These are phyloP conservation scores for Ivindomyrus marchei DNA, from an alignment of 2,113 vertebrate species.

Conservation along the genomic window DNA sequence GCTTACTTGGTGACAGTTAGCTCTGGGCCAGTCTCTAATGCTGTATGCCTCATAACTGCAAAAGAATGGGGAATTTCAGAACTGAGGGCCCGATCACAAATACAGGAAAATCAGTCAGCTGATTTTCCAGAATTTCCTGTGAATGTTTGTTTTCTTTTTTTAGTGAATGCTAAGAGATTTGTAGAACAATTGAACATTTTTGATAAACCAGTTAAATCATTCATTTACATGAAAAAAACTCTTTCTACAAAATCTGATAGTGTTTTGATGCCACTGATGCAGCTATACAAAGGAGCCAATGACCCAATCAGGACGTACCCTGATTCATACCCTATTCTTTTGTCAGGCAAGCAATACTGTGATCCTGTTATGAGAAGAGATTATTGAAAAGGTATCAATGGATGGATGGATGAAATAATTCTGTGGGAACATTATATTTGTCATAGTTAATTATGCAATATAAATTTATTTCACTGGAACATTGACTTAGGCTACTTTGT, in stretches of 20 bases:
- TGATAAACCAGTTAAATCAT: background rate
- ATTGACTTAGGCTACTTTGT: background rate
- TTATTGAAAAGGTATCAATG: background rate
- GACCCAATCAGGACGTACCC: background rate
- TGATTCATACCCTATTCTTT: background rate
- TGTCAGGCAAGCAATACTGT: background rate
- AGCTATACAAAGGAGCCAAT: background rate
- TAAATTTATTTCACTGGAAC: background rate
- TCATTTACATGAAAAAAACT: background rate
- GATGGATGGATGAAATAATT: background rate
- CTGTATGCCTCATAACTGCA: conserved; percentile 24
- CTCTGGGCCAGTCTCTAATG: conserved; percentile 26
- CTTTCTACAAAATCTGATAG: no score
- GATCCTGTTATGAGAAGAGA: background rate
- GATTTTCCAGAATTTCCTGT: background rate
- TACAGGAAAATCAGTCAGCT: conserved; percentile 23
- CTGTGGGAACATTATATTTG: background rate
- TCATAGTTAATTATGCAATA: background rate
- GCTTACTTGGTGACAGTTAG: conserved; percentile 51
- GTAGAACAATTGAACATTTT: background rate
- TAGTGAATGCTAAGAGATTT: background rate
- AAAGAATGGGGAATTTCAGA: conserved; percentile 15
- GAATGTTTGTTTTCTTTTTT: background rate
- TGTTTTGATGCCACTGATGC: background rate
- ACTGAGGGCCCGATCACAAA: conserved; percentile 15